These are phyloP conservation scores for Tapirus indicus DNA, from an alignment of 2,797 vertebrate species.

Conservation along the genomic window DNA sequence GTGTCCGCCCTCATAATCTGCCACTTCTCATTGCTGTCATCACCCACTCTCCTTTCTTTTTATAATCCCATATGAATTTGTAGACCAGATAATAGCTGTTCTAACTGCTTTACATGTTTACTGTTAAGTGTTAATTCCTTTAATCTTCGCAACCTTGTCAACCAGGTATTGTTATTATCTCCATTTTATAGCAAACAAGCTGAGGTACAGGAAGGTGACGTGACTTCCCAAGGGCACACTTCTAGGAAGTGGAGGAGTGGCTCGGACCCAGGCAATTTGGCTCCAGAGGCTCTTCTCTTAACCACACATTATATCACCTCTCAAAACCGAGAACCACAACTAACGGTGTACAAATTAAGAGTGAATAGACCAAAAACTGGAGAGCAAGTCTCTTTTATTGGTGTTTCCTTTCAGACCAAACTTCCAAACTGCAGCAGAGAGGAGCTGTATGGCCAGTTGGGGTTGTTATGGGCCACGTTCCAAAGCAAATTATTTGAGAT, in stretches of 20 bases:
- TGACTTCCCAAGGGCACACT: not conserved
- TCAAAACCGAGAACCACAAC: not conserved
- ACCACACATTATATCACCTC: not conserved
- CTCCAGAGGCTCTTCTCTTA: not conserved
- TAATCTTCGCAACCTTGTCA: not conserved
- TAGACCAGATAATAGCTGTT: not conserved
- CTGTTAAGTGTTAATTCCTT: not conserved
- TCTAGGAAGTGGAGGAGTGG: not conserved
- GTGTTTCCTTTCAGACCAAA: conserved; percentile 29
- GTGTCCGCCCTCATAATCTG: not conserved
- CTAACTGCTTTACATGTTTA: not conserved
- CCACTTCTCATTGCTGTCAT: not conserved
- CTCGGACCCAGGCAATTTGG: not conserved
- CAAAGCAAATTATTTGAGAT: conserved; percentile 26
- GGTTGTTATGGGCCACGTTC: conserved; percentile 1
- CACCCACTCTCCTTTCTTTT: not conserved
- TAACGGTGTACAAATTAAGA: not conserved
- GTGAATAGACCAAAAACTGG: not conserved
- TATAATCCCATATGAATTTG: not conserved
- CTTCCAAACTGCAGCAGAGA: conserved; percentile 53
- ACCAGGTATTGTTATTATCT: not conserved
- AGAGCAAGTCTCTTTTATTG: conserved; percentile 6
- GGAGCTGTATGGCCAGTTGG: not conserved
- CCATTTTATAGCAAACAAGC: not conserved
- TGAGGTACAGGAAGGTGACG: not conserved